Evolutionary conservation across 2,797 vertebrate species (phyloP).

Genomic region (Macrochelys suwanniensis): DNA sequence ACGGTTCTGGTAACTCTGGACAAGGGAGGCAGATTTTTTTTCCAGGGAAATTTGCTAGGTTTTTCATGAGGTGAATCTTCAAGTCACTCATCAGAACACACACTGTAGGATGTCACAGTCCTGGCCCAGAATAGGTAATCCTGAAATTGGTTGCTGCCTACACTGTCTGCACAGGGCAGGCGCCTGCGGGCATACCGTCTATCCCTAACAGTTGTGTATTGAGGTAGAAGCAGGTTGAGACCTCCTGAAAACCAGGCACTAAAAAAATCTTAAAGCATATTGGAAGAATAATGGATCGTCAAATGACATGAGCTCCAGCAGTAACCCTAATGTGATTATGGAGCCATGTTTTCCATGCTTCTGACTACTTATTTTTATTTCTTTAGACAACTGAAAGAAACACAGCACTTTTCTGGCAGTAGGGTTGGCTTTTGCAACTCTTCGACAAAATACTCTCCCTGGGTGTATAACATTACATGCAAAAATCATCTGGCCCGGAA

Average conservation of each 20-base stretch:
- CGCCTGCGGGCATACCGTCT: neutral
- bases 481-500: slow-evolving; percentile 52
- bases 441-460: slow-evolving; percentile 47
- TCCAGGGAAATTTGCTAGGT: neutral
- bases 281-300: neutral
- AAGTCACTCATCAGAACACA: neutral
- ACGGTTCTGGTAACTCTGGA: neutral
- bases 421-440: neutral
- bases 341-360: neutral
- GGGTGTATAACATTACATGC: slow-evolving; percentile 1
- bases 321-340: neutral
- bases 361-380: slow-evolving; percentile 30
- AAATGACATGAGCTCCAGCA: neutral
- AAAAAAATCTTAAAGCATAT: neutral
- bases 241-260: neutral
- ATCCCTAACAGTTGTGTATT: neutral
- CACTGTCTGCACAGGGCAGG: neutral
- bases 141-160: neutral
- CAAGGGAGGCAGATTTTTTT: neutral
- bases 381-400: slow-evolving; percentile 44
- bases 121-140: neutral
- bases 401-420: slow-evolving; percentile 57
- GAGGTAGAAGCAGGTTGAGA: neutral
- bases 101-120: neutral
- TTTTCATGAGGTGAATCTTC: neutral